These are phyloP conservation scores for Macroramphosus scolopax DNA, from an alignment of 2,797 vertebrate genomes.

Conservation along the genomic window DNA sequence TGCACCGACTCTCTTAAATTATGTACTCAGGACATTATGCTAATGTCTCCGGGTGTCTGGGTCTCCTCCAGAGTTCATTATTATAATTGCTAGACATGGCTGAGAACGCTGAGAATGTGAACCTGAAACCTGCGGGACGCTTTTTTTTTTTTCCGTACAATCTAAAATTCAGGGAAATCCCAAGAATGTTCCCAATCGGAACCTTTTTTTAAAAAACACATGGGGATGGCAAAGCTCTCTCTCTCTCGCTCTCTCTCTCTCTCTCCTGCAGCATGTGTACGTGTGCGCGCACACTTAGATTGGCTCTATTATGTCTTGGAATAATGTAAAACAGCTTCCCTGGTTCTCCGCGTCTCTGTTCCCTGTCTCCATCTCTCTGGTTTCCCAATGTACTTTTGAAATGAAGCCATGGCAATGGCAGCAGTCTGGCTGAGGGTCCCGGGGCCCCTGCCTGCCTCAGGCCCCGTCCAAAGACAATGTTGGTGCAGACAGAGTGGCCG, in stretches of 20 bases:
- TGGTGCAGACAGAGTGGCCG: constrained; percentile 69
- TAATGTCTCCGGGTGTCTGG: constrained; percentile 72
- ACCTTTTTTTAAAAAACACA: constrained; percentile 68
- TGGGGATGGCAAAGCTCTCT: constrained; percentile 54
- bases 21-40: constrained; percentile 73
- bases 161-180: constrained; percentile 80
- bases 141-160: constrained; percentile 57
- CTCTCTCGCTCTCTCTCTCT: no score
- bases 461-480: constrained; percentile 77
- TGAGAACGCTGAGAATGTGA: constrained; percentile 74
- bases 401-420: constrained; percentile 66
- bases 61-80: constrained; percentile 71
- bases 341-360: constrained; percentile 52
- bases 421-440: constrained; percentile 41
- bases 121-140: constrained; percentile 67
- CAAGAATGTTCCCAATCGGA: constrained; percentile 72
- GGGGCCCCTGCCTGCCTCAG: constrained; percentile 19
- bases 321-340: constrained; percentile 80
- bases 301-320: constrained; percentile 81
- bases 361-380: constrained; percentile 60
- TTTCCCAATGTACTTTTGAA: constrained; percentile 63
- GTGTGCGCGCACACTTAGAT: constrained; percentile 55
- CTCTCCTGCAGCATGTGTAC: constrained; percentile 38
- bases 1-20: no score
- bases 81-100: constrained; percentile 76